Percentiles rank a stretch among this genome's conserved stretches.
Evolutionary conservation across 1,140 invertebrate genomes (phyloP).

Genomic region (Euwallacea similis): DNA sequence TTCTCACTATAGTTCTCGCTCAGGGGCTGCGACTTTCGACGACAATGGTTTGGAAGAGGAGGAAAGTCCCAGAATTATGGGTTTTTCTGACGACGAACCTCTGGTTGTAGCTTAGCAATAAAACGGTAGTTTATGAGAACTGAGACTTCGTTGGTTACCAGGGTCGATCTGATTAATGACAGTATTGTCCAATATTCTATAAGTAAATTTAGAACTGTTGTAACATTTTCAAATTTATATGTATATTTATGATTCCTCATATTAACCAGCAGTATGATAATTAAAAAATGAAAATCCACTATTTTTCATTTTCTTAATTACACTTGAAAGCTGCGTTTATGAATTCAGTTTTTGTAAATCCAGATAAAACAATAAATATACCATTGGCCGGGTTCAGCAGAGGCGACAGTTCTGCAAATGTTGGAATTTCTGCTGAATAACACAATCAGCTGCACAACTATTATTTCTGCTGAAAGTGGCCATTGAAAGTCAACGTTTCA

Average conservation of each 20-base stretch:
- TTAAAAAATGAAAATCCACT: too few species aligned
- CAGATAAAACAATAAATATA: too few species aligned
- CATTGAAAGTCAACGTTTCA: too few species aligned
- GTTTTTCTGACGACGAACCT: constrained; percentile 92
- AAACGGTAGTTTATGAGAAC: not conserved
- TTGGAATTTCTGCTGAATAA: too few species aligned
- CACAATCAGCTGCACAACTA: too few species aligned
- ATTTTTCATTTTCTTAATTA: too few species aligned
- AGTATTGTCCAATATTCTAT: constrained; percentile 40
- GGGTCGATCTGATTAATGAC: constrained; percentile 16
- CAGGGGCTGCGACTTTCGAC: constrained; percentile 82
- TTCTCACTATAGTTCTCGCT: constrained; percentile 83
- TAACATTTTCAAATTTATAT: not conserved
- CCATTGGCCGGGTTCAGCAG: too few species aligned
- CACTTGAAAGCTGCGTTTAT: too few species aligned
- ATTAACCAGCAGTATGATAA: too few species aligned
- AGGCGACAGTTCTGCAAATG: too few species aligned
- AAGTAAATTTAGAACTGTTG: constrained; percentile 36
- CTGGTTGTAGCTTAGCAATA: constrained; percentile 77
- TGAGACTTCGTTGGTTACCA: constrained; percentile 34
- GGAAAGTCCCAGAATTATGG: constrained; percentile 83
- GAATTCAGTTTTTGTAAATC: too few species aligned
- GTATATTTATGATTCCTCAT: constrained; percentile 15
- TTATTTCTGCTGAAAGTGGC: too few species aligned
- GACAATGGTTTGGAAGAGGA: constrained; percentile 74